A percentile compares a stretch with the other conserved stretches of the same genome.
These are phyloP conservation scores for Leptoclinus maculatus DNA, from an alignment of 2,797 vertebrate genomes.

Conservation along the genomic window DNA sequence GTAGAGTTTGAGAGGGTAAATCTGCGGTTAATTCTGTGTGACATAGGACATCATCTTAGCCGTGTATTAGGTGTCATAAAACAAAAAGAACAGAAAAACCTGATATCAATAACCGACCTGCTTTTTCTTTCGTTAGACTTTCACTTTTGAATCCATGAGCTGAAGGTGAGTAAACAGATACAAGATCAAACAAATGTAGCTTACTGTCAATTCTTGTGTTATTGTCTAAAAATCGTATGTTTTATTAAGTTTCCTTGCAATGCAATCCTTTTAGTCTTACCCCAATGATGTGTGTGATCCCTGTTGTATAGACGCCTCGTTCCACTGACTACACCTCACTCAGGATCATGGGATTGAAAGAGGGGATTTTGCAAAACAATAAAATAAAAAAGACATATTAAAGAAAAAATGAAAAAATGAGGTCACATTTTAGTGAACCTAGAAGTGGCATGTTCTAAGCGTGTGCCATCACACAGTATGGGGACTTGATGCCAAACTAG, in stretches of 20 bases:
- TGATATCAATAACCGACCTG: constrained; percentile 11
- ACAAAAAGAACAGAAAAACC: constrained; percentile 6
- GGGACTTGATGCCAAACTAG: not conserved
- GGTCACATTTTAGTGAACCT: not conserved
- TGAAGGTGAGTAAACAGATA: constrained; percentile 28
- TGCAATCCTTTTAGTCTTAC: not conserved
- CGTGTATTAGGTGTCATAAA: constrained; percentile 18
- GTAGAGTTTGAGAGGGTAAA: no score
- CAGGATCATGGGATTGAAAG: constrained; percentile 28
- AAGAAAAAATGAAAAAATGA: not conserved
- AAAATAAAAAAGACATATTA: not conserved
- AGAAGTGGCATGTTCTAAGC: not conserved
- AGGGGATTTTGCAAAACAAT: constrained; percentile 7
- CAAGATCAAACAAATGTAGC: constrained; percentile 13
- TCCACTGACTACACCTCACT: constrained; percentile 7
- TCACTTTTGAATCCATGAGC: constrained; percentile 30
- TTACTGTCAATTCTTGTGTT: not conserved
- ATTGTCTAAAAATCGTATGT: constrained; percentile 33
- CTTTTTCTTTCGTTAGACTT: constrained; percentile 12
- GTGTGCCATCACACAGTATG: not conserved
- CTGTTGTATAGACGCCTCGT: constrained; percentile 15
- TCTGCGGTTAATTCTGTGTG: no score
- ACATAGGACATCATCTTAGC: no score
- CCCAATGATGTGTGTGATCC: not conserved
- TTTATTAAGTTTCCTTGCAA: constrained; percentile 7